Percentiles rank a stretch among this genome's conserved stretches.
phyloP scores from a whole-genome alignment of 2,888 invertebrate genomes.

The Phyllotreta striolata region DNA sequence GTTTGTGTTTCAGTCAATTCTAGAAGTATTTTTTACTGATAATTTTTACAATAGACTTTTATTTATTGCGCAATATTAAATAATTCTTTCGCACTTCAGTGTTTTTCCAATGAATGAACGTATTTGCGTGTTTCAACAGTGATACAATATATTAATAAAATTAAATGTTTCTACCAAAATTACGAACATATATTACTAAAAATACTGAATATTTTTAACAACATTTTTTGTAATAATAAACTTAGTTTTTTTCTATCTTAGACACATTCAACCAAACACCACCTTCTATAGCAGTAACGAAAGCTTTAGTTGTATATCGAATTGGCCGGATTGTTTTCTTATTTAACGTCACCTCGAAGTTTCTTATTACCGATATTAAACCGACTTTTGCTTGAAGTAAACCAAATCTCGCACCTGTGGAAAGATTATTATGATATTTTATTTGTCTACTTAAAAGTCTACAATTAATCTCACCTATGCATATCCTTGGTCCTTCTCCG shows the following conservation, averaged over 20 bases:
- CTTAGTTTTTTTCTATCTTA: constrained; percentile 52
- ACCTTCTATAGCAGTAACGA: constrained; percentile 39
- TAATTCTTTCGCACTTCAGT: too few species aligned
- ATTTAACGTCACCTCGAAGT: constrained; percentile 47
- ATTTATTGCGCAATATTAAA: too few species aligned
- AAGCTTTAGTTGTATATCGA: constrained; percentile 35
- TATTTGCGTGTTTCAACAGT: too few species aligned
- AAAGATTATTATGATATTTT: background rate
- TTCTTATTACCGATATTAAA: constrained; percentile 45
- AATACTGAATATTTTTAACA: background rate
- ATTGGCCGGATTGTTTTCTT: constrained; percentile 47
- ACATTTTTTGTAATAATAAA: background rate
- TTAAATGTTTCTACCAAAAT: background rate
- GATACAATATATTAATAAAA: too few species aligned
- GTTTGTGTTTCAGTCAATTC: too few species aligned
- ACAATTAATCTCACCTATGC: constrained; percentile 42
- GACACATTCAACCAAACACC: constrained; percentile 45
- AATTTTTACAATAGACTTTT: too few species aligned
- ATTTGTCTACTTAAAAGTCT: background rate
- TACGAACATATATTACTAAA: background rate
- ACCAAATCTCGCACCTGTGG: constrained; percentile 51
- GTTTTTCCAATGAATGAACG: too few species aligned
- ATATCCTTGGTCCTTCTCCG: constrained; percentile 44
- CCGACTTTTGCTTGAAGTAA: constrained; percentile 53
- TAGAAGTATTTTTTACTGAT: too few species aligned